A percentile compares a stretch with the other conserved stretches of the same genome.
These are phyloP conservation scores for Pangasianodon gigas DNA, from an alignment of 2,113 vertebrate genomes.

Conservation along the genomic window DNA sequence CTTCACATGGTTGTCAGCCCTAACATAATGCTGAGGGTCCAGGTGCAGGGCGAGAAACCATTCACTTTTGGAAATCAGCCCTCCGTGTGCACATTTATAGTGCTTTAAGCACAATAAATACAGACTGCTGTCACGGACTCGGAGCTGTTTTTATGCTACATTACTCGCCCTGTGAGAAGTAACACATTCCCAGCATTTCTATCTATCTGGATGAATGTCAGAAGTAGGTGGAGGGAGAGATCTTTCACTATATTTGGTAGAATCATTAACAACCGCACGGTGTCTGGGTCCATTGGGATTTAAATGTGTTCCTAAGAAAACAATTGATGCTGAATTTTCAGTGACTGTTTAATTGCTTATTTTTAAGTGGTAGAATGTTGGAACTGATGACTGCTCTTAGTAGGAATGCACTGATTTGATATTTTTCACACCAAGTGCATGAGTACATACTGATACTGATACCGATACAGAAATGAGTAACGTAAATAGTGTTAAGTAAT, in stretches of 20 bases:
- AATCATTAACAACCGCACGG: constrained; percentile 23
- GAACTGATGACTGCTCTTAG: neutral
- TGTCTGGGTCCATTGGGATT: neutral
- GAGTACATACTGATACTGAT: too few species aligned
- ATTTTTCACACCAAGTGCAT: neutral
- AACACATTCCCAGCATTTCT: constrained; percentile 32
- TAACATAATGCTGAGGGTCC: neutral
- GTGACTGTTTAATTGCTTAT: constrained; percentile 12
- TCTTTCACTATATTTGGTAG: constrained; percentile 12
- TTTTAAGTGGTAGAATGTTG: neutral
- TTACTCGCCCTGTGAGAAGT: neutral
- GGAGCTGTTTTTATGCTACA: constrained; percentile 13
- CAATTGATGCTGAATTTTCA: neutral
- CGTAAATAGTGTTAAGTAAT: neutral
- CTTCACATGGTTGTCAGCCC: neutral
- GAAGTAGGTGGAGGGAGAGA: constrained; percentile 10
- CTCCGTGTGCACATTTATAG: neutral
- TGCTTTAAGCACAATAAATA: constrained; percentile 36
- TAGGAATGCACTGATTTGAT: neutral
- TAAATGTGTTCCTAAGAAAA: constrained; percentile 19
- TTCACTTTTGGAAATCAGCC: constrained; percentile 26
- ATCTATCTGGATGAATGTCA: neutral
- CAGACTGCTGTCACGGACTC: neutral
- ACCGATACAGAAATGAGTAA: too few species aligned
- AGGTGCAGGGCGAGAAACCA: neutral